phyloP scores from a whole-genome alignment of 1,140 invertebrate species.

The Antheraea pernyi region DNA sequence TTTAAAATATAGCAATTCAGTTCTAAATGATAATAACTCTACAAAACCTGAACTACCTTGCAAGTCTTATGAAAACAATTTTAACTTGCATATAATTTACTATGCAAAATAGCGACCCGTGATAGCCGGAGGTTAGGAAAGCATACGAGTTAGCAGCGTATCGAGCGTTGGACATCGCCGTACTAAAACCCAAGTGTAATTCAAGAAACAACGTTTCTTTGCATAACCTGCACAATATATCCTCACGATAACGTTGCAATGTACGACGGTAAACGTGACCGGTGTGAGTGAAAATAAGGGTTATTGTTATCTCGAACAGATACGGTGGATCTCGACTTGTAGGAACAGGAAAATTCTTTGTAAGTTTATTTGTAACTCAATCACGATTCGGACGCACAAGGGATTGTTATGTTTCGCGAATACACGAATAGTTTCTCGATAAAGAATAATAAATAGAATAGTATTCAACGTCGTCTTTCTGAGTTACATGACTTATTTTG shows the following conservation, averaged over 20 bases:
- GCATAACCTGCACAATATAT: not conserved
- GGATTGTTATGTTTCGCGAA: not conserved
- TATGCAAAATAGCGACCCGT: slow-evolving; percentile 2
- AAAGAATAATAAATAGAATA: not conserved
- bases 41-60: not conserved
- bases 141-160: not conserved
- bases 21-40: not conserved
- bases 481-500: not conserved
- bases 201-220: not conserved
- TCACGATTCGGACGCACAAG: not conserved
- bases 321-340: not conserved
- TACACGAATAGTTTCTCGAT: not conserved
- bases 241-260: not conserved
- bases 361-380: slow-evolving; percentile 3
- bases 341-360: slow-evolving; percentile 1
- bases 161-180: not conserved
- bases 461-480: not conserved
- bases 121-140: not conserved
- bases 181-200: not conserved
- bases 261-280: slow-evolving; percentile 17
- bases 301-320: slow-evolving; percentile 15
- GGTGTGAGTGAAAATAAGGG: slow-evolving; percentile 19
- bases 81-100: not conserved
- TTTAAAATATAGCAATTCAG: not conserved
- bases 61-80: not conserved